Base-by-base conservation (phyloP, 2,797 vertebrate species). In the Anguilla marmorata region DNA sequence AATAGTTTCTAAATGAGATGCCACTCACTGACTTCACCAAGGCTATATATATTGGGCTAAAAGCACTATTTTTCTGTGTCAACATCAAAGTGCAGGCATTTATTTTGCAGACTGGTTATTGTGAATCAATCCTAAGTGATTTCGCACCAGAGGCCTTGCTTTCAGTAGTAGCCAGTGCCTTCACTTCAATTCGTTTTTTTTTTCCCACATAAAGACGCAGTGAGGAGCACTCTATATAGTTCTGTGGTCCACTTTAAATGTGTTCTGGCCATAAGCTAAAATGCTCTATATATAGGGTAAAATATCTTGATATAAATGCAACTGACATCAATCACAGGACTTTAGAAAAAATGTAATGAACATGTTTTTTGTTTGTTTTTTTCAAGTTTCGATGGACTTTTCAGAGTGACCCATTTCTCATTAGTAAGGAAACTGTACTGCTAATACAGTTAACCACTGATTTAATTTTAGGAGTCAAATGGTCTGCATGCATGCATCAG, bases 51-150 rank as follows among this genome's bases (percentile, higher is more conserved):
- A 50, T 54, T 84, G 45, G 45, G 1, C 80, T 83, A 83, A 85
- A 85, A 85, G 12, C 30, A 85, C 14, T 79, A 4, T 52, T 54
- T 84, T 45, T 72, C 33, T 41, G 56, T 72, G 63, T 86, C 63
- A 86, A 86, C 85, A 69, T 41, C 60, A 85, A 54, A 85, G 54
- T 27, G 60, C 63, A 66, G 30, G 41, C 85, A 37, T 85, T 86
- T 86, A 86, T 72, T 86, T 86, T 72, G 41, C 84, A 37, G 48
- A 24, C 24, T 27, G 50, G 33, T 54, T 54, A 85, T 85, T 56
- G 24, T 58, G 83, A 52, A 85, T 85, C 83, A 85, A 85, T 85
- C 83, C 83, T 37, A 45, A 85, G 60, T 72, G 33, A 69, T 86
- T 86, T 72, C 37, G 5, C 60, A 69, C 45, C 9, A 24, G 84